Conservation (phyloP, 2,113 vertebrate species). For the Phylloscopus whistleri region DNA sequence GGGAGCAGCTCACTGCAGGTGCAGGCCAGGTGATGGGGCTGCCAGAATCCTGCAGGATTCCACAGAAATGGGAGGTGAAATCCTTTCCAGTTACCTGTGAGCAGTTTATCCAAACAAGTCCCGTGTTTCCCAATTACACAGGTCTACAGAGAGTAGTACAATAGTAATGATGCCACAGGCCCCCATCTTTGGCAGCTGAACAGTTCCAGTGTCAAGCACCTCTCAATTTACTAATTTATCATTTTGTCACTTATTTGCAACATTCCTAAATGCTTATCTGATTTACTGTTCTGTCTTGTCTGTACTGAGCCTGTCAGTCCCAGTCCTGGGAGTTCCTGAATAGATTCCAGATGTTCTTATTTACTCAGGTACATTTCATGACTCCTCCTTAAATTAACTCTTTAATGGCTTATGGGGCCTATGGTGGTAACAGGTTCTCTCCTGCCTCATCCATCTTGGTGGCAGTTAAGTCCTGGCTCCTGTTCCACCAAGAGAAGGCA, state of each 20-base stretch:
- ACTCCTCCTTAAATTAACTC: background rate
- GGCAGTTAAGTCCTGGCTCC: background rate
- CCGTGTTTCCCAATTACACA: background rate
- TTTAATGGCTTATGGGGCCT: background rate
- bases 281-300: background rate
- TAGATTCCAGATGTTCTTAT: conserved; percentile 2
- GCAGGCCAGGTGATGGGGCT: background rate
- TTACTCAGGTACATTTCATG: background rate
- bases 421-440: background rate
- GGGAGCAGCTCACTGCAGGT: background rate
- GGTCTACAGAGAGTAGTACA: background rate
- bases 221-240: background rate
- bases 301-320: background rate
- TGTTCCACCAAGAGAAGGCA: background rate
- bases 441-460: background rate
- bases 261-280: background rate
- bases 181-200: background rate
- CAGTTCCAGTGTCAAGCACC: background rate
- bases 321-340: background rate
- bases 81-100: background rate
- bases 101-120: background rate
- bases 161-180: background rate
- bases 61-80: background rate
- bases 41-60: background rate
- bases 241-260: background rate